Conservation (phyloP, 1,140 invertebrate species). For the Saccostrea echinata region DNA sequence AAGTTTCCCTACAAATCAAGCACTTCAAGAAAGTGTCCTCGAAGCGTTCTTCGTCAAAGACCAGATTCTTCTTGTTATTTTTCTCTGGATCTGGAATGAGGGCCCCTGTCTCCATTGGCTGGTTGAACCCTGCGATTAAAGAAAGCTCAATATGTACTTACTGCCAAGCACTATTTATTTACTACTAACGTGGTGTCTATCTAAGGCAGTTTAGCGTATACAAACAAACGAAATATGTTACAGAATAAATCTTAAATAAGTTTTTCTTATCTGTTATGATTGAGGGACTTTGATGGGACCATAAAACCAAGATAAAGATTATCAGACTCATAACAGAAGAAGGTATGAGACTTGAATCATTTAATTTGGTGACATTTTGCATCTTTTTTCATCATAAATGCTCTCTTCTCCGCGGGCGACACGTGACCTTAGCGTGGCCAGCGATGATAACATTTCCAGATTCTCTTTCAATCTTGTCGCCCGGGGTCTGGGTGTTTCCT, state of each 20-base stretch:
- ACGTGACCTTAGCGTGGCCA: background rate
- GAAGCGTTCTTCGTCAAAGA: constrained; percentile 76
- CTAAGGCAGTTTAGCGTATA: background rate
- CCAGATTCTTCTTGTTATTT: constrained; percentile 70
- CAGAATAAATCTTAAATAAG: background rate
- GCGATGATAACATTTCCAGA: background rate
- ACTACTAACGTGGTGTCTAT: background rate
- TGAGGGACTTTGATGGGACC: background rate
- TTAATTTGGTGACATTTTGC: background rate
- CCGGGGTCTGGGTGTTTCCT: background rate
- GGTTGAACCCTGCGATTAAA: constrained; percentile 2
- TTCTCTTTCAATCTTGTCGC: background rate
- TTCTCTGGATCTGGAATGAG: constrained; percentile 23
- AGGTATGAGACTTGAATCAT: background rate
- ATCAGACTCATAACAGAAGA: background rate
- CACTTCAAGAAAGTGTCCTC: constrained; percentile 77
- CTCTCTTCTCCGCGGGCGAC: background rate
- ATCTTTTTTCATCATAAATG: background rate
- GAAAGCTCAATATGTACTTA: no score
- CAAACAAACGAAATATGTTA: background rate
- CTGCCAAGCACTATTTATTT: background rate
- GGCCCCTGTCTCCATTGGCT: background rate
- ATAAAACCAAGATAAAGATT: background rate
- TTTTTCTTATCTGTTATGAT: background rate
- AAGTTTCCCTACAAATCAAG: constrained; percentile 76